Evolutionary conservation across 2,113 vertebrate species (phyloP).

Genomic region (Typhlomys cinereus): DNA sequence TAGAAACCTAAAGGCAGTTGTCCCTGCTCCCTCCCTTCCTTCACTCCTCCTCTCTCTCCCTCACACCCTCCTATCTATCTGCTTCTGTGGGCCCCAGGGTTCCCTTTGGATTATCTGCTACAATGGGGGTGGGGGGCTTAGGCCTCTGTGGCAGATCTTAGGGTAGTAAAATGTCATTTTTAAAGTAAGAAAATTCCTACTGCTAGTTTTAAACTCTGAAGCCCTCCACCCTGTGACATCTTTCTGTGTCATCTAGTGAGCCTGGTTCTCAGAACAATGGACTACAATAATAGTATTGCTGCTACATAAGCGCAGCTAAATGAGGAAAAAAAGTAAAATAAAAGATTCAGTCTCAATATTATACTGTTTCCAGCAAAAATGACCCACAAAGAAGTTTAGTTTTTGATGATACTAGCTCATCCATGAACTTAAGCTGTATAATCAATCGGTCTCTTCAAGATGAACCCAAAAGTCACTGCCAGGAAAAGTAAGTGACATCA

Average conservation of each 20-base stretch:
- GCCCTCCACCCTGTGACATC: background rate
- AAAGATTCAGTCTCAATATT: background rate
- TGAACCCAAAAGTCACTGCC: constrained; percentile 51
- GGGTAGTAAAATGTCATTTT: no score
- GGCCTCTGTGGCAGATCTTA: no score
- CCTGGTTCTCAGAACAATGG: background rate
- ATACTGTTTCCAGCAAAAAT: background rate
- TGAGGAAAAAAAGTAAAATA: background rate
- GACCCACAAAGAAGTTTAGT: no score
- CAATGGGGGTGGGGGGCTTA: no score
- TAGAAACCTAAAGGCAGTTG: no score
- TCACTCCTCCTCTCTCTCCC: no score
- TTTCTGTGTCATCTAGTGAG: background rate
- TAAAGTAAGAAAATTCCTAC: background rate
- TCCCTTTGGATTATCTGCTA: no score
- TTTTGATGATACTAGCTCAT: background rate
- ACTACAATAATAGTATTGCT: background rate
- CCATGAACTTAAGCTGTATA: constrained; percentile 59
- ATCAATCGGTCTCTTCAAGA: constrained; percentile 56
- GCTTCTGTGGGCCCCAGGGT: no score
- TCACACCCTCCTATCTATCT: no score
- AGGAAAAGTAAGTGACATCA: constrained; percentile 64
- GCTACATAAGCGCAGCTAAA: background rate
- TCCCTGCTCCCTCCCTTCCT: no score
- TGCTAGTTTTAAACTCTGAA: background rate